These are phyloP conservation scores for Calyptommatus sinebrachiatus DNA, from an alignment of 2,113 vertebrate genomes.

Conservation along the genomic window DNA sequence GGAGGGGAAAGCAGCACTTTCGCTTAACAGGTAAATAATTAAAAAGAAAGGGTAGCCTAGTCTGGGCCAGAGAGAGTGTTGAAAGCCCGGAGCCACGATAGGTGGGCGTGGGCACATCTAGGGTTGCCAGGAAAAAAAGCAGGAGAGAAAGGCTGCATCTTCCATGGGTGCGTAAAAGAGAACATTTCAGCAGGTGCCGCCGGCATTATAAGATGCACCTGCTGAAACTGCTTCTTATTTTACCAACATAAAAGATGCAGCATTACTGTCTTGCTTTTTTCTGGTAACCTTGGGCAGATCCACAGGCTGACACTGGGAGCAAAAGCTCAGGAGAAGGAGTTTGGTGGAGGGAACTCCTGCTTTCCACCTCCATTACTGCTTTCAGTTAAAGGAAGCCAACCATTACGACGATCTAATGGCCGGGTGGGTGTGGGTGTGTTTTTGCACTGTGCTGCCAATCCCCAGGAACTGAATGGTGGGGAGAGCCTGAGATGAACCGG, in stretches of 20 bases:
- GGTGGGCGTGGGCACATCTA: neutral
- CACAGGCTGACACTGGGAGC: too few species aligned
- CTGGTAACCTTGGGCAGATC: too few species aligned
- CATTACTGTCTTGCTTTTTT: too few species aligned
- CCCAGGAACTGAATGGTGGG: neutral
- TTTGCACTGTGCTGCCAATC: neutral
- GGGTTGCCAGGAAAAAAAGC: too few species aligned
- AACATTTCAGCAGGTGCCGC: too few species aligned
- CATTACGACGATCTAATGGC: neutral
- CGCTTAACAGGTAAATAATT: slow-evolving; percentile 50
- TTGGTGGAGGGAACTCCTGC: neutral
- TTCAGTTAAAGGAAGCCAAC: neutral
- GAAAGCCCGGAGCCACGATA: slow-evolving; percentile 6
- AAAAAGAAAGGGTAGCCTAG: slow-evolving; percentile 26
- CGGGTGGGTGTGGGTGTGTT: too few species aligned
- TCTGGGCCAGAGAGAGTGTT: neutral
- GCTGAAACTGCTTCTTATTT: too few species aligned
- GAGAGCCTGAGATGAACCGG: neutral
- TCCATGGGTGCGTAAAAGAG: too few species aligned
- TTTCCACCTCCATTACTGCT: neutral
- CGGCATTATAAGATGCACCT: too few species aligned
- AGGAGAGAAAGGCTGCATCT: too few species aligned
- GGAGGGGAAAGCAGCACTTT: slow-evolving; percentile 18
- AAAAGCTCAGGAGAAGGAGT: neutral
- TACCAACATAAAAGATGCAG: too few species aligned